Conservation (phyloP, 2,888 invertebrate genomes). For the Nesidiocoris tenuis region DNA sequence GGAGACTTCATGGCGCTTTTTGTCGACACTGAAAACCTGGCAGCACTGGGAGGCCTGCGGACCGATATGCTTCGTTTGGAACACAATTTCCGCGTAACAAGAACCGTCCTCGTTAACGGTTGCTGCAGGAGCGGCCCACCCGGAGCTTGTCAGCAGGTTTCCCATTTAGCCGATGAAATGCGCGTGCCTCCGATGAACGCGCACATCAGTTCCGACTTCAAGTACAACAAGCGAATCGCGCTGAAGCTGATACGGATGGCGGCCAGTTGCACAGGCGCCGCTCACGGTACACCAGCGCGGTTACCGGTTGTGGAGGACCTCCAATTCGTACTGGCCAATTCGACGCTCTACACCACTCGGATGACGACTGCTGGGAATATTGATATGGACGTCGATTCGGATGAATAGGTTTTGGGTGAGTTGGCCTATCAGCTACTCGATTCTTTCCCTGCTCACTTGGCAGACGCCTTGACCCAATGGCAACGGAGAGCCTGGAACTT, state of each 20-base stretch:
- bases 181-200: background rate
- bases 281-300: background rate
- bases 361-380: background rate
- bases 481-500: too few species aligned
- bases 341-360: background rate
- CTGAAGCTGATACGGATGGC: background rate
- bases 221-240: background rate
- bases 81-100: background rate
- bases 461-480: too few species aligned
- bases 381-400: background rate
- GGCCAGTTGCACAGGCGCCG: background rate
- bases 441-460: too few species aligned
- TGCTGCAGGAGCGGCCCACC: background rate
- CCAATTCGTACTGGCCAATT: background rate
- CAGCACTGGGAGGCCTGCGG: background rate
- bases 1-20: background rate
- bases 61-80: background rate
- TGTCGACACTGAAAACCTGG: background rate
- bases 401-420: background rate
- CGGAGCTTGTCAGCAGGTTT: background rate
- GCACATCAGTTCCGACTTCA: background rate
- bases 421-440: too few species aligned
- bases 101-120: background rate
- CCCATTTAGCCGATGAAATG: background rate
- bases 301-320: background rate